These are phyloP conservation scores for Hesperia comma DNA, from an alignment of 2,888 invertebrate genomes.

Conservation along the genomic window DNA sequence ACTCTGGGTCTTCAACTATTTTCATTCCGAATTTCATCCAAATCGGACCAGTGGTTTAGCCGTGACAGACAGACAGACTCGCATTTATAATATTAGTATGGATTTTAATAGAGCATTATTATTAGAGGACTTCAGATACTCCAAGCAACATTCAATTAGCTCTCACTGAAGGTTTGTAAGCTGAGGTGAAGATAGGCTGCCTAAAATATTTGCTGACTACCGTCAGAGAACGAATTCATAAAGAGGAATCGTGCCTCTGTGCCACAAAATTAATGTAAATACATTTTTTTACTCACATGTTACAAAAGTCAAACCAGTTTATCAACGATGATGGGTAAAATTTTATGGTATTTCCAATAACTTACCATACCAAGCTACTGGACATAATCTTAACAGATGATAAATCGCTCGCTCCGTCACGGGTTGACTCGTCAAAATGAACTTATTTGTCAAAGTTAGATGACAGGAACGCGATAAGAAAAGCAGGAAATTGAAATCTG, in stretches of 20 bases:
- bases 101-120: too few species aligned
- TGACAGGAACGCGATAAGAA: conserved; percentile 71
- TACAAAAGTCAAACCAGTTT: conserved; percentile 24
- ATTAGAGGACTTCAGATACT: too few species aligned
- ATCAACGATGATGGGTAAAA: conserved; percentile 33
- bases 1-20: too few species aligned
- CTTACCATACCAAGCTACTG: conserved; percentile 42
- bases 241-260: background rate
- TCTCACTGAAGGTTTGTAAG: too few species aligned
- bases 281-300: conserved; percentile 5
- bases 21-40: too few species aligned
- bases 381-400: conserved; percentile 66
- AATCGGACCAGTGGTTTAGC: too few species aligned
- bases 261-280: background rate
- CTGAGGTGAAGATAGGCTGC: too few species aligned
- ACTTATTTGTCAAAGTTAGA: conserved; percentile 82
- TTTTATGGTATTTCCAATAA: conserved; percentile 34
- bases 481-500: conserved; percentile 82
- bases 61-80: too few species aligned
- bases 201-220: too few species aligned
- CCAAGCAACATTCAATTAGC: too few species aligned
- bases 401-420: conserved; percentile 69
- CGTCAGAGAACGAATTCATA: too few species aligned
- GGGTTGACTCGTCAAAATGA: conserved; percentile 78
- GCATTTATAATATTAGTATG: too few species aligned